phyloP scores from a whole-genome alignment of 2,888 invertebrate species.

The Polietes domitor region DNA sequence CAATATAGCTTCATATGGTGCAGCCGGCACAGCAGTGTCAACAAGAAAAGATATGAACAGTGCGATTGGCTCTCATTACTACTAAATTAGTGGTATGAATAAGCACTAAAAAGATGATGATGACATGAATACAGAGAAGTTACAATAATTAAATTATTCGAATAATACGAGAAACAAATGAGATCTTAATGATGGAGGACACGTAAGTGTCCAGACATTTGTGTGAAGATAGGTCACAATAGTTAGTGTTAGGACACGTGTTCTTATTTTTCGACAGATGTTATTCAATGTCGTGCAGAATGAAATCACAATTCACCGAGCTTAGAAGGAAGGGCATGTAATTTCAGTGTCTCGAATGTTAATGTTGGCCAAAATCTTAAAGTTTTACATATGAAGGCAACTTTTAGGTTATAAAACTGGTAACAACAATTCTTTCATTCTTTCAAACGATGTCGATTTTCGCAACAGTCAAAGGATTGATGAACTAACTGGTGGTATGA shows the following conservation, averaged over 20 bases:
- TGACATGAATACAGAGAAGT: background rate
- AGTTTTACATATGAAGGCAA: too few relatives aligned
- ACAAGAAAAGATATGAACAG: background rate
- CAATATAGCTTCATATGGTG: background rate
- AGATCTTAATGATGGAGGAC: background rate
- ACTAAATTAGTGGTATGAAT: slow-evolving; percentile 52
- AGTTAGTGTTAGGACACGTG: background rate
- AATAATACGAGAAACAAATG: slow-evolving; percentile 23
- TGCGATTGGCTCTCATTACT: slow-evolving; percentile 46
- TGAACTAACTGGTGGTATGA: too few relatives aligned
- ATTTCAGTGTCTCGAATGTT: too few relatives aligned
- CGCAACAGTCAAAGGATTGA: too few relatives aligned
- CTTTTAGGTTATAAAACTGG: too few relatives aligned
- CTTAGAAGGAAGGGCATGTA: too few relatives aligned
- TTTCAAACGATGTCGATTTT: too few relatives aligned
- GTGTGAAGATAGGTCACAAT: background rate
- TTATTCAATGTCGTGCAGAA: too few relatives aligned
- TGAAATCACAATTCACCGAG: too few relatives aligned
- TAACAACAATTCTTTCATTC: too few relatives aligned
- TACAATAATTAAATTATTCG: slow-evolving; percentile 39
- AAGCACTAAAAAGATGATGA: slow-evolving; percentile 42
- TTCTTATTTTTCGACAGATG: too few relatives aligned
- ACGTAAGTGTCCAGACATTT: background rate
- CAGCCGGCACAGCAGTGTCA: background rate
- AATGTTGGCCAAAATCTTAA: too few relatives aligned